Conservation (phyloP, 2,888 invertebrate genomes). For the Athalia cordata region DNA sequence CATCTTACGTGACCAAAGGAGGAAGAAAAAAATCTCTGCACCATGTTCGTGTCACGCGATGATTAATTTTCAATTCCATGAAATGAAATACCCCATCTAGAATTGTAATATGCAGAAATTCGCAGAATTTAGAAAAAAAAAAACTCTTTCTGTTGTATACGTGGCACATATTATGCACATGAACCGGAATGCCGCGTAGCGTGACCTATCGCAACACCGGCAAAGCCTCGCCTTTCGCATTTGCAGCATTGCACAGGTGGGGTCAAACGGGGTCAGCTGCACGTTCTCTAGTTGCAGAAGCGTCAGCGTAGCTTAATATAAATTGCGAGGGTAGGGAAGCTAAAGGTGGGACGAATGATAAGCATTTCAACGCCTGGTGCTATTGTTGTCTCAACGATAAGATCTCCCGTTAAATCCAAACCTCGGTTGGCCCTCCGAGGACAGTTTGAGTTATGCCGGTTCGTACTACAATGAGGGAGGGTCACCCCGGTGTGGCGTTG, state of each 20-base stretch:
- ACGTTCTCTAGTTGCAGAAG: conserved; percentile 10
- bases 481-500: conserved; percentile 17
- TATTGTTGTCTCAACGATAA: conserved; percentile 66
- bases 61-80: not conserved
- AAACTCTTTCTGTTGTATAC: not conserved
- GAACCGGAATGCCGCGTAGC: not conserved
- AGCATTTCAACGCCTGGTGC: conserved; percentile 63
- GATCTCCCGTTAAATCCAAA: conserved; percentile 65
- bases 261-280: conserved; percentile 20
- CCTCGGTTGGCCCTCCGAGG: conserved; percentile 59
- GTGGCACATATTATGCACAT: too few species aligned
- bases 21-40: not conserved
- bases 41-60: conserved; percentile 2
- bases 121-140: conserved; percentile 3
- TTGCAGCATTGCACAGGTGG: not conserved
- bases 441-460: conserved; percentile 66
- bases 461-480: conserved; percentile 56
- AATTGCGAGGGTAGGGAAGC: conserved; percentile 51
- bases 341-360: conserved; percentile 56
- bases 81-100: too few species aligned
- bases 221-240: not conserved
- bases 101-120: not conserved
- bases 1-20: not conserved
- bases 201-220: conserved; percentile 39
- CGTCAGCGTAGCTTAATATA: conserved; percentile 51